phyloP scores from a whole-genome alignment of 2,113 vertebrate genomes.

The Pithys albifrons region DNA sequence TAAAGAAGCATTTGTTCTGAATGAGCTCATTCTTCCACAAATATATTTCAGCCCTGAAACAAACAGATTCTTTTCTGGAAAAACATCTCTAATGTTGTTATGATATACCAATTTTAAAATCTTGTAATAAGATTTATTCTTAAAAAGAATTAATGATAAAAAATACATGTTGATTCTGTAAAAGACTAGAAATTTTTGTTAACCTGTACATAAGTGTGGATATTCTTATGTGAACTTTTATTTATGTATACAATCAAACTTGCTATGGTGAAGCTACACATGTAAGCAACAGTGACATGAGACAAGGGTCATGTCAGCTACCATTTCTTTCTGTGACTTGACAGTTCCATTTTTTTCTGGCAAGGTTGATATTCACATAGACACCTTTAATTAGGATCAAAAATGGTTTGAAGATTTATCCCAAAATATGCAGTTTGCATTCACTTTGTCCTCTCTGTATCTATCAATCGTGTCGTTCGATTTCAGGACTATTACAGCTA shows the following conservation, averaged over 20 bases:
- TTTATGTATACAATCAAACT: not conserved
- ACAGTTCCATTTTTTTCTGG: slow-evolving; percentile 37
- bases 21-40: not conserved
- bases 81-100: not conserved
- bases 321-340: not conserved
- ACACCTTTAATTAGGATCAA: slow-evolving; percentile 37
- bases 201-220: not conserved
- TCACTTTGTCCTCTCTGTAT: not conserved
- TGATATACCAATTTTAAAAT: not conserved
- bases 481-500: not conserved
- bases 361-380: not conserved
- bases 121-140: not conserved
- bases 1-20: slow-evolving; percentile 54
- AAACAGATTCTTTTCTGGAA: not conserved
- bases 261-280: not conserved
- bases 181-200: not conserved
- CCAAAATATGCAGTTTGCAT: not conserved
- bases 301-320: not conserved
- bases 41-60: not conserved
- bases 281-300: not conserved
- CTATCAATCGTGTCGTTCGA: not conserved
- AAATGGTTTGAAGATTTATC: not conserved
- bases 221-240: not conserved
- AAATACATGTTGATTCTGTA: not conserved
- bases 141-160: not conserved